A percentile compares a stretch with the other conserved stretches of the same genome.
phyloP scores from a whole-genome alignment of 2,888 invertebrate species.

The Hemaris fuciformis region DNA sequence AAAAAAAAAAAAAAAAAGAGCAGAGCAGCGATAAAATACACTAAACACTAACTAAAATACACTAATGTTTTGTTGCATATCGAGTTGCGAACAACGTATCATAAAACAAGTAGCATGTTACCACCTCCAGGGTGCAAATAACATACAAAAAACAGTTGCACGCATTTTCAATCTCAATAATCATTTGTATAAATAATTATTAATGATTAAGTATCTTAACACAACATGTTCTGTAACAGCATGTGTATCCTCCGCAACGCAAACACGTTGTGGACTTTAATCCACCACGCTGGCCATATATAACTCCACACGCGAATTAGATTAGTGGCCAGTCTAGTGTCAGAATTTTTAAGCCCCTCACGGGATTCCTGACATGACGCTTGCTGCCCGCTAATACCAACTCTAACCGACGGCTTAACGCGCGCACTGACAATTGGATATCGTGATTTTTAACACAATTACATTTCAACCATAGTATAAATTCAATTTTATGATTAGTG shows the following conservation, averaged over 20 bases:
- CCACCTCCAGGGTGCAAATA: too few relatives aligned
- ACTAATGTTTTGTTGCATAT: too few relatives aligned
- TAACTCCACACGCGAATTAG: neutral
- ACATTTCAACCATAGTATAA: neutral
- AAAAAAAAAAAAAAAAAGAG: too few relatives aligned
- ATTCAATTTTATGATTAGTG: neutral
- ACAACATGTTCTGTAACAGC: too few relatives aligned
- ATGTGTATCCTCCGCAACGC: neutral
- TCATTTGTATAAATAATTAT: too few relatives aligned
- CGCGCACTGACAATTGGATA: neutral
- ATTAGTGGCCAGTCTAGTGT: constrained; percentile 1
- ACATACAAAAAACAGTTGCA: too few relatives aligned
- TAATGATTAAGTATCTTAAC: too few relatives aligned
- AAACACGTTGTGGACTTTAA: neutral
- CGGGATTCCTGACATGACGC: neutral
- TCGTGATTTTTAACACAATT: neutral
- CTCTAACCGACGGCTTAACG: neutral
- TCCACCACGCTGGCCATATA: neutral
- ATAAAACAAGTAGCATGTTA: too few relatives aligned
- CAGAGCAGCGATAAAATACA: too few relatives aligned
- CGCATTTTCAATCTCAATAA: too few relatives aligned
- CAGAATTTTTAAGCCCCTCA: constrained; percentile 1
- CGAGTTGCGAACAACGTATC: too few relatives aligned
- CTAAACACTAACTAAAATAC: too few relatives aligned
- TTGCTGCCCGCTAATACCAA: neutral